These are phyloP conservation scores for Ptiloglossa arizonensis DNA, from an alignment of 1,140 invertebrate genomes.

Conservation along the genomic window DNA sequence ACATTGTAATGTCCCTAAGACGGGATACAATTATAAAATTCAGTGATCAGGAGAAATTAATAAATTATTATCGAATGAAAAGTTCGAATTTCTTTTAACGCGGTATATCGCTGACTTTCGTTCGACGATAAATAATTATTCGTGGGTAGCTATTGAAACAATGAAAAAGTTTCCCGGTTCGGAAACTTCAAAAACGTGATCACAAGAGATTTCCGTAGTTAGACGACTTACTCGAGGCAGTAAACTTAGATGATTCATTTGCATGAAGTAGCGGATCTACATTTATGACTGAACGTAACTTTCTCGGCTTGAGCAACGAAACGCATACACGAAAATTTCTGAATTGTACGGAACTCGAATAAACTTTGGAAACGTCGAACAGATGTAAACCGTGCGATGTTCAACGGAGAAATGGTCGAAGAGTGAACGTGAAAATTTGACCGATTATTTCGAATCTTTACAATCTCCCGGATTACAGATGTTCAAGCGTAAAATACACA, in stretches of 20 bases:
- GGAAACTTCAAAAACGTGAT: conserved; percentile 15
- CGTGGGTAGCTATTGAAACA: conserved; percentile 6
- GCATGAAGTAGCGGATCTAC: background rate
- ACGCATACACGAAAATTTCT: conserved; percentile 11
- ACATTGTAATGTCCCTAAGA: too few relatives aligned
- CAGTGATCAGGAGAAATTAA: too few relatives aligned
- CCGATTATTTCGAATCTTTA: background rate
- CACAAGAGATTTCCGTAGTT: conserved; percentile 13
- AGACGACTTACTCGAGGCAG: conserved; percentile 13
- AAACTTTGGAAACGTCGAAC: background rate
- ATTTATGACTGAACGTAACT: conserved; percentile 14
- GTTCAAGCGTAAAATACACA: too few relatives aligned
- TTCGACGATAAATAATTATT: background rate
- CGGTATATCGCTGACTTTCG: background rate
- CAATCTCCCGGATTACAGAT: too few relatives aligned
- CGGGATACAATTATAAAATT: too few relatives aligned
- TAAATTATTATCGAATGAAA: too few relatives aligned
- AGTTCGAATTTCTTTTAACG: too few relatives aligned
- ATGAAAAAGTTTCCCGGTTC: background rate
- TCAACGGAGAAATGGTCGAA: background rate
- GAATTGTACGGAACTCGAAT: conserved; percentile 1
- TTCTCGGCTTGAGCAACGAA: background rate
- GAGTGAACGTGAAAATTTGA: background rate
- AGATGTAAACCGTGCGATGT: background rate
- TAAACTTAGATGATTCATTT: conserved; percentile 34